Evolutionary conservation across 2,113 vertebrate genomes (phyloP).

Genomic region (Chiloscyllium plagiosum): DNA sequence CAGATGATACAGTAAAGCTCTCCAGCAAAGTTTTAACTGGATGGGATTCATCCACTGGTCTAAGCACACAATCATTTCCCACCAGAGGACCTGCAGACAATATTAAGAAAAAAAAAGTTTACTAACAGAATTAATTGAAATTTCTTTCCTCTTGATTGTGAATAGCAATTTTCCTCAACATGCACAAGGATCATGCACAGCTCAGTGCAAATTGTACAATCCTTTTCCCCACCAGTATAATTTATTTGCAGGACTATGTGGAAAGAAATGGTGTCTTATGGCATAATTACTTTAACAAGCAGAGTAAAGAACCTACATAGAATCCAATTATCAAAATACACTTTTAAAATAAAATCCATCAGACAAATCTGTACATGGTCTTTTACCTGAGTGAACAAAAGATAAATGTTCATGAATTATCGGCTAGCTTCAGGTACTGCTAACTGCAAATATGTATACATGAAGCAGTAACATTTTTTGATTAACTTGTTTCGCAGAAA

Average conservation of each 20-base stretch:
- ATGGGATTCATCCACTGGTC: slow-evolving; percentile 70
- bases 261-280: not conserved
- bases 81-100: slow-evolving; percentile 62
- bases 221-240: not conserved
- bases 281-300: not conserved
- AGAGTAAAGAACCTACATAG: too few relatives aligned
- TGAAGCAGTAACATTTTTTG: not conserved
- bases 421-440: not conserved
- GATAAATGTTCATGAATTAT: too few relatives aligned
- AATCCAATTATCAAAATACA: slow-evolving; percentile 1
- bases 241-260: too few relatives aligned
- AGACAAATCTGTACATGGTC: not conserved
- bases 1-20: slow-evolving; percentile 79
- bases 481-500: not conserved
- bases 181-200: not conserved
- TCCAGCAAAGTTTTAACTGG: slow-evolving; percentile 80
- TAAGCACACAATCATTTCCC: slow-evolving; percentile 66
- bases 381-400: not conserved
- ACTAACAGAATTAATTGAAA: not conserved
- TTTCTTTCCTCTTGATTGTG: not conserved
- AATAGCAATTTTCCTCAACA: not conserved
- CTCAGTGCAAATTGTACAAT: not conserved
- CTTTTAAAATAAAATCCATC: not conserved
- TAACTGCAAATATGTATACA: not conserved
- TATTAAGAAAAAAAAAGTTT: slow-evolving; percentile 40